These are phyloP conservation scores for Drosophila funebris DNA, from an alignment of 1,140 invertebrate genomes.

Conservation along the genomic window DNA sequence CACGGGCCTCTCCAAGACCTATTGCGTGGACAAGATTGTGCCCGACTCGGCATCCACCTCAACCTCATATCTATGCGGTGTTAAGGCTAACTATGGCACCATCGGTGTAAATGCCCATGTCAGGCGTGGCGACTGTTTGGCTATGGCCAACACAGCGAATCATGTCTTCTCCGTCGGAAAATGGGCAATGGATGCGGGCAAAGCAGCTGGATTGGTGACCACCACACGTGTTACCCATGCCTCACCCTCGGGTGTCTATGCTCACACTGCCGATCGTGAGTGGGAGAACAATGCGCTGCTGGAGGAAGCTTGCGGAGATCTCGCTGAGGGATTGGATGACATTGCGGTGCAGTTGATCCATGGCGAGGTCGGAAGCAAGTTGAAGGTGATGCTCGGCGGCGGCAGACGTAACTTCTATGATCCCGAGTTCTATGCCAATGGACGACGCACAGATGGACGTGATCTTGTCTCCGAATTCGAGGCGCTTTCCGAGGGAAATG, in stretches of 20 bases:
- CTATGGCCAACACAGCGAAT: conserved; percentile 85
- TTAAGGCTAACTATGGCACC: conserved; percentile 92
- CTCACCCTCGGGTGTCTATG: conserved; percentile 90
- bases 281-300: conserved; percentile 91
- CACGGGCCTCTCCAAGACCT: conserved; percentile 91
- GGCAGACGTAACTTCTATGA: conserved; percentile 89
- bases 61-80: conserved; percentile 92
- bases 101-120: conserved; percentile 90
- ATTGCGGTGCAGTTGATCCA: conserved; percentile 90
- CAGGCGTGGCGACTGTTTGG: conserved; percentile 85
- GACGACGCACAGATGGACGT: conserved; percentile 87
- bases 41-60: conserved; percentile 90
- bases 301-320: conserved; percentile 67
- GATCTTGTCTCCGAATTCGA: conserved; percentile 89
- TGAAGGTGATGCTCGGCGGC: conserved; percentile 90
- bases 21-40: conserved; percentile 91
- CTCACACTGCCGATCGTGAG: conserved; percentile 88
- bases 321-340: conserved; percentile 86
- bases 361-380: conserved; percentile 86
- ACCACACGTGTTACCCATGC: conserved; percentile 92
- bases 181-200: conserved; percentile 89
- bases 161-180: conserved; percentile 88
- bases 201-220: conserved; percentile 91
- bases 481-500: conserved; percentile 73
- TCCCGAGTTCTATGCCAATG: conserved; percentile 85